Conservation (phyloP, 2,113 vertebrate genomes). For the Struthio camelus region DNA sequence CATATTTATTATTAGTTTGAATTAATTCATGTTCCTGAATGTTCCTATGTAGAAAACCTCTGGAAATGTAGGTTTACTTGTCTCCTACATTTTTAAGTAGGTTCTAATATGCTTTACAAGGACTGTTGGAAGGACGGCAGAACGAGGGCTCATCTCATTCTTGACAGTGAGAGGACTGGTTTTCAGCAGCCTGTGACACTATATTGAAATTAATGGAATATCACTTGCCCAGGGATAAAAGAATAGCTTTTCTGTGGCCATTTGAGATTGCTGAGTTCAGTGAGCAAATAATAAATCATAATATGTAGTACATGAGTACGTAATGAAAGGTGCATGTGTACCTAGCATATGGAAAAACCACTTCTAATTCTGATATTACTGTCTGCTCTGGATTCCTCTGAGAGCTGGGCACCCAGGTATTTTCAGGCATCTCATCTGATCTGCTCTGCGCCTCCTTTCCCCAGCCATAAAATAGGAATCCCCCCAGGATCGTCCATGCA, state of each 20-base stretch:
- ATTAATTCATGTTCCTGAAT: neutral
- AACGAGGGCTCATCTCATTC: neutral
- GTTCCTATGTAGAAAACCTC: neutral
- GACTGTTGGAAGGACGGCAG: neutral
- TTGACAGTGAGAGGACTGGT: neutral
- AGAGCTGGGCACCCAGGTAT: neutral
- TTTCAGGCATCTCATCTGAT: no score
- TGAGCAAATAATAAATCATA: neutral
- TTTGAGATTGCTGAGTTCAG: neutral
- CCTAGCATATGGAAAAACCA: neutral
- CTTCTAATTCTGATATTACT: neutral
- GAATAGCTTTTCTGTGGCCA: constrained; percentile 17
- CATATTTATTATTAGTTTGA: neutral
- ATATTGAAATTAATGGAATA: neutral
- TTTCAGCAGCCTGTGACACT: constrained; percentile 2
- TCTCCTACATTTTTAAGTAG: neutral
- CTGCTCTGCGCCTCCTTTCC: neutral
- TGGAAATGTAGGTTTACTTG: neutral
- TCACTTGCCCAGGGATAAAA: neutral
- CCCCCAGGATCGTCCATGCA: neutral
- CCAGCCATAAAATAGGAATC: neutral
- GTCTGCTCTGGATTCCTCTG: rapidly evolving
- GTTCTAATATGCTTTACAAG: neutral
- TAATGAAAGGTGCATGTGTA: neutral
- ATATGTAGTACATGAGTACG: neutral